Evolutionary conservation across 2,797 vertebrate genomes (phyloP), one percentile per base, ranked within the genome.

Genomic region (Novumbra hubbsi): DNA sequence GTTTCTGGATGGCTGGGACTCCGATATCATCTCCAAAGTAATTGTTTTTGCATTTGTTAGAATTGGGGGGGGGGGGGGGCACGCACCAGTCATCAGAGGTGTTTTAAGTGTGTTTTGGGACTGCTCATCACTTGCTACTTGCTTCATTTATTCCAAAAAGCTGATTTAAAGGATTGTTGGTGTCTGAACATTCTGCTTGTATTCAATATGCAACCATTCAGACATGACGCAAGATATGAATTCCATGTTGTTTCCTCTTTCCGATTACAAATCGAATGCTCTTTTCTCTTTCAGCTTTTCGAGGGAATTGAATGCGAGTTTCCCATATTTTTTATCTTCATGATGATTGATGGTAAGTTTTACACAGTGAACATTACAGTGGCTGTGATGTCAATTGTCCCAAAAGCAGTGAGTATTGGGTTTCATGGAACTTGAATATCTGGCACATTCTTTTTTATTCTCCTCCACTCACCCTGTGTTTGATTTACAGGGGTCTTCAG

Each of bases 301-400:
- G 98, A 99, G 81, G 97, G 96, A 76, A 99, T 99, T 71, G 97
- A 99, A 85, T 99, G 98, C 85, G 96, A 99, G 94, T 99, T 99
- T 87, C 97, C 98, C 70, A 88, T 99, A 72, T 99, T 99, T 90
- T 99, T 96, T 85, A 95, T 99, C 93, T 96, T 96, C 89, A 98
- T 99, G 97, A 97, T 98, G 89, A 99, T 99, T 79, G 97, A 99
- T 83, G 98, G 98, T 99, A 92, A 96, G 97, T 67, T 80, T 85
- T 57, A 45, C 74, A 76, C 78, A 30, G 41, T 68, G 69, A 78
- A 64, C 68, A 62, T 15, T 34, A 28, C 76, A 69, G 38, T 77
- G 79, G 57, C 77, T 81, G 70, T 57, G 50, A 70, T 68, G 75
- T 78, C 78, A 24, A 21, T 21, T 8, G 16, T 30, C 15, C 17